Base-by-base conservation (phyloP, 2,113 vertebrate species). In the Catharus bicknelli region DNA sequence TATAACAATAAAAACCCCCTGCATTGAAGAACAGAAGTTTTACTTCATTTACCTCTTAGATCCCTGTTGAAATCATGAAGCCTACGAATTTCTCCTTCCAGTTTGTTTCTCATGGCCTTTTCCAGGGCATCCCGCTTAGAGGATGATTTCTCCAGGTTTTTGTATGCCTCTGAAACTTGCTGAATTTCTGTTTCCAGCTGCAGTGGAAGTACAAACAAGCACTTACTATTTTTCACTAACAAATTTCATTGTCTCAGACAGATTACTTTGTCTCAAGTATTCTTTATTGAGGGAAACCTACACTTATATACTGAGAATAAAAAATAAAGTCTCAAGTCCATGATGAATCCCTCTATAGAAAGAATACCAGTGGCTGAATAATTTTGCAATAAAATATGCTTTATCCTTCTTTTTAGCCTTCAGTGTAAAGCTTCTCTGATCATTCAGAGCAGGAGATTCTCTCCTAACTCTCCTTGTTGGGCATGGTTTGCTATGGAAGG, bases 11-110 rank as follows among this genome's bases (percentile, higher is more conserved):
- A 45, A 87, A n/a, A 2, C 2, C 27, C 14, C 3, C 16, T 67
- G 7, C 7, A 82, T 0, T 26, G 30, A 92, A 77, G 43, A 66
- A 53, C 9, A 55, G 9, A 63, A 88, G 29, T 67, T 94, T 68
- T 83, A 74, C 23, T 92, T 70, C n/a, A 53, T 85, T 97, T 95
- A 99, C 99, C 99, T 99, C 99, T 96, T 32, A 99, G 98, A 95
- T 99, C 99, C 50, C 99, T 98, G 98, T 99, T 99, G 97, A 99
- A 99, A 97, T 99, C 99, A 29, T 99, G 99, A 91, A 99, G 98
- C 67, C 99, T 98, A 13, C 99, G 98, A 91, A 99, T 99, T 96
- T 99, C 99, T 66, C 99, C 98, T 97, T 99, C 99, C 81, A 99
- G 97, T 94, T 99, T 99, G 96, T 98, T 99, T 93, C 99, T 98